Base-by-base conservation (phyloP, 64 coral and sea anemone genomes). In the Cladopsammia gracilis region DNA sequence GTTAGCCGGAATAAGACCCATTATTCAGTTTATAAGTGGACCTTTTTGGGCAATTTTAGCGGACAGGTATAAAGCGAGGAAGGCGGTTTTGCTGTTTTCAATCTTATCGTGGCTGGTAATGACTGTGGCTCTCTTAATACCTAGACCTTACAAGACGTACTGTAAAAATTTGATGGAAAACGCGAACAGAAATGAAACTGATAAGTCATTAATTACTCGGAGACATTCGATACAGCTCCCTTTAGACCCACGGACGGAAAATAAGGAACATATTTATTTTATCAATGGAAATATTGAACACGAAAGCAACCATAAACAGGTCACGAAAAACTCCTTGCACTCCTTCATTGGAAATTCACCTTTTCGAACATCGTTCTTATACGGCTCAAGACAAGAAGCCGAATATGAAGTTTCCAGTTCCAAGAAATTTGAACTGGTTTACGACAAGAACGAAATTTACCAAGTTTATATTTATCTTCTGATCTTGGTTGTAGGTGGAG, bases 1-100 rank as follows among this genome's bases (percentile, higher is more conserved):
- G 3, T 81, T 98, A 3, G 94, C 95, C 5, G 97, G 97, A 22
- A 93, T 95, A 83, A 80, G 97, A 10, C 97, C 97, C 3, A 81
- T 96, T 34, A 89, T 98, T 10, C 97, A 98, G 45, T 96, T 92
- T 58, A 47, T 95, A 12, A 93, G 97, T n/a, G 97, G 94, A 0
- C 97, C 94, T 5, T 98, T 98, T 80, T 98, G 97, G 97, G 90
- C 93, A 50, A 88, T 93, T 18, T 52, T 98, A 57, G 90, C 97
- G 0, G 97, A 98, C 56, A 93, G 86, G 24, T 94, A 93, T 53
- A 90, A 87, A 70, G 97, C 94, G 3, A 87, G 97, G 3, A 90
- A 93, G 13, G 86, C 95, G 11, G 90, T 98, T 71, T 88, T 98
- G 20, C 65, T 98, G 24, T 91, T 92, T 70, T 94, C 90, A 11